Base-by-base conservation (phyloP, 1,140 invertebrate species). In the Drosophila pallidifrons region DNA sequence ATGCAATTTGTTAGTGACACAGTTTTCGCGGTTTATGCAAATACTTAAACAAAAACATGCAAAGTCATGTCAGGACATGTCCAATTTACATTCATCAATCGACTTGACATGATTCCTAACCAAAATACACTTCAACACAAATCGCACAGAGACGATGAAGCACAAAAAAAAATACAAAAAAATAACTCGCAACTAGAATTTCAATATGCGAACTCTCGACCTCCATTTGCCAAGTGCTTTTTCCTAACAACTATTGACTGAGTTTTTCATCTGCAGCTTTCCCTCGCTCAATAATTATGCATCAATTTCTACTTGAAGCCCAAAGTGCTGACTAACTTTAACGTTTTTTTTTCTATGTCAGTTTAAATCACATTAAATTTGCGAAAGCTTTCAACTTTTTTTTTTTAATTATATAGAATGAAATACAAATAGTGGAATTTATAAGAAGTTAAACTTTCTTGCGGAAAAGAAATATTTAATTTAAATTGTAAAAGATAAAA, bases 1-100 rank as follows among this genome's bases (percentile, higher is more conserved):
- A 59, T 16, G 51, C 32, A 35, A 49, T 65, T 58, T 46, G 16
- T 67, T 67, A 49, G 65, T 49, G 51, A 54, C 51, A 54, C 51
- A 54, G 51, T 54, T 57, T 57, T 20, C 35, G 2, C 35, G 2
- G 6, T 10, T 57, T 57, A 57, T 38, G 13, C 35, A 57, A 57
- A 57, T 41, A 57, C 13, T 20, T 35, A 35, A 16, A 15, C 32
- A 38, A 11, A 55, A 55, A 55, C 13, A 15, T 57, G 54, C 54
- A 20, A 4, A 20, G 54, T 57, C 54, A 57, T 57, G 54, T 41
- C 32, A 41, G 54, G 35, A 57, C 54, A 57, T 41, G 35, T 57
- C n/a, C 54, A 57, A 57, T 57, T 57, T 13, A 8, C 28, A 54
- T 32, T 32, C 30, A 15, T 54, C 51, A 32, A 54, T 32, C 51